These are phyloP conservation scores for Takifugu rubripes DNA, from an alignment of 2,797 vertebrate species.

Conservation along the genomic window DNA sequence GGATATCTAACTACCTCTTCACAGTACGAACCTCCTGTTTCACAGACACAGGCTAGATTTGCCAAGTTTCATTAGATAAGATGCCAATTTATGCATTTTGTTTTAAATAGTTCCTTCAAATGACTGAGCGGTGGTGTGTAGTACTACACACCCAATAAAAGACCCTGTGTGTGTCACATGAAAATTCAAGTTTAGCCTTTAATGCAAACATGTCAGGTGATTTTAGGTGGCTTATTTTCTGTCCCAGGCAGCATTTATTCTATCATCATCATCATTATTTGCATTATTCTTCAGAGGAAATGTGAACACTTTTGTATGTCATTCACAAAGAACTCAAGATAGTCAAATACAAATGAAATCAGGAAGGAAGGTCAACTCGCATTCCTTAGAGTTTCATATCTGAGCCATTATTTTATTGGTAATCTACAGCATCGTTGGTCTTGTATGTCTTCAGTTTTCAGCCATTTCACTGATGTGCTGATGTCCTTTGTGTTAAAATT, in stretches of 20 bases:
- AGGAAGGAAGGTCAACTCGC: no score
- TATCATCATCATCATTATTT: slow-evolving; percentile 1
- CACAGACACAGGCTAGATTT: slow-evolving; percentile 3
- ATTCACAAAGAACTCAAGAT: slow-evolving; percentile 12
- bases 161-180: not conserved
- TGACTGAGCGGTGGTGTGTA: no score
- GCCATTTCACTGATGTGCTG: not conserved
- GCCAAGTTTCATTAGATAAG: slow-evolving; percentile 13
- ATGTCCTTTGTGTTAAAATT: slow-evolving; percentile 5
- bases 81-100: slow-evolving; percentile 1
- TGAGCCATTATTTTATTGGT: no score
- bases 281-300: not conserved
- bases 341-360: no score
- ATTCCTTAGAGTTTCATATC: no score
- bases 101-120: no score
- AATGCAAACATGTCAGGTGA: not conserved
- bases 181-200: not conserved
- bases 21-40: slow-evolving; percentile 33
- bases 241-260: not conserved
- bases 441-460: no score
- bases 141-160: slow-evolving; percentile 5
- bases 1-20: slow-evolving; percentile 58
- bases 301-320: slow-evolving; percentile 17
- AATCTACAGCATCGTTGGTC: no score
- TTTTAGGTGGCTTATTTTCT: slow-evolving; percentile 8